Percentiles rank a stretch among this genome's conserved stretches.
These are phyloP conservation scores for Rhimphoctona megacephalus DNA, from an alignment of 2,888 invertebrate species.

Conservation along the genomic window DNA sequence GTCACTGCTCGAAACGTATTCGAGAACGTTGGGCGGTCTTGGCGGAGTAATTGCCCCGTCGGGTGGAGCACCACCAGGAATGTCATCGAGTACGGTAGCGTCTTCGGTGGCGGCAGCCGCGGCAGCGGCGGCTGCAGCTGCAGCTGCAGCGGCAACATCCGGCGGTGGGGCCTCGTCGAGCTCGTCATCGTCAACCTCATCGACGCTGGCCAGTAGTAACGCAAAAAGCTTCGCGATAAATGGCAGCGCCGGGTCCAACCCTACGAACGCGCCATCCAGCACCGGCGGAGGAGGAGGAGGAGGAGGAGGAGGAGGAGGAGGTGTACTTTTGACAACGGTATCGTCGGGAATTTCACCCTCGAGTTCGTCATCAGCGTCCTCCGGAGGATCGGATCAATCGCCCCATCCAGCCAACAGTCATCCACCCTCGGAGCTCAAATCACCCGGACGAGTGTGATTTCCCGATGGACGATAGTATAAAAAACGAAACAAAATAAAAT, in stretches of 20 bases:
- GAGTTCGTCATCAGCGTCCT: constrained; percentile 87
- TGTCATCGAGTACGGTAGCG: constrained; percentile 80
- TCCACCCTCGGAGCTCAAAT: constrained; percentile 82
- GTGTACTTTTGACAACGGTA: constrained; percentile 87
- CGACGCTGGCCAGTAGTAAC: constrained; percentile 51
- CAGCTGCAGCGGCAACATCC: constrained; percentile 83
- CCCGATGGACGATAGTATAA: constrained; percentile 64
- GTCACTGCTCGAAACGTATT: constrained; percentile 90
- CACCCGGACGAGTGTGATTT: constrained; percentile 83
- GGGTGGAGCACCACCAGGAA: constrained; percentile 76
- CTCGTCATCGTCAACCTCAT: constrained; percentile 56
- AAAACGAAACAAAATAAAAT: constrained; percentile 4
- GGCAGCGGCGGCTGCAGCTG: constrained; percentile 84
- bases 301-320: constrained; percentile 85
- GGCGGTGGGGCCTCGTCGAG: constrained; percentile 84
- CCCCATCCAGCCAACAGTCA: constrained; percentile 79
- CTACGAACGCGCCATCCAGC: constrained; percentile 80
- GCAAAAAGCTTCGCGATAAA: constrained; percentile 81
- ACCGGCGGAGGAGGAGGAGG: constrained; percentile 78
- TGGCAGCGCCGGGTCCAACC: constrained; percentile 81
- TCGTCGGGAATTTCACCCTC: constrained; percentile 86
- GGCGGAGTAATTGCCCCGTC: constrained; percentile 83
- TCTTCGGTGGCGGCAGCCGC: constrained; percentile 84
- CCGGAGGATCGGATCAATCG: constrained; percentile 84
- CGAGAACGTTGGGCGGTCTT: constrained; percentile 88